Percentiles rank a stretch among this genome's conserved stretches.
Evolutionary conservation across 2,888 invertebrate genomes (phyloP).

Genomic region (Thysanoteuthis rhombus): DNA sequence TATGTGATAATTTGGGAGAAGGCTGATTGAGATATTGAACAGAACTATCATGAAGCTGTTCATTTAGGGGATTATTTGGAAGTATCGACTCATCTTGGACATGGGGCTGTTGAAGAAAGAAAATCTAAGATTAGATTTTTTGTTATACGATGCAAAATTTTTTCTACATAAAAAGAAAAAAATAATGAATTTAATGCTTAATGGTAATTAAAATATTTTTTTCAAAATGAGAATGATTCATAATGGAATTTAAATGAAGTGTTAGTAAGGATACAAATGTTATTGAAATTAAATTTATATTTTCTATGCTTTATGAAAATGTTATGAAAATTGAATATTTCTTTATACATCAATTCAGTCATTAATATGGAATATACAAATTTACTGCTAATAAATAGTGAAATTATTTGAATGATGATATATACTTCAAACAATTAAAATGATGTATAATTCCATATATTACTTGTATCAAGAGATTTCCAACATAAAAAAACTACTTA

Average conservation of each 20-base stretch:
- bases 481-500: not conserved
- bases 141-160: not conserved
- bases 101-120: not conserved
- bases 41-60: not conserved
- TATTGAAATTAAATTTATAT: not conserved
- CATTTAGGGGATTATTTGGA: not conserved
- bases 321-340: not conserved
- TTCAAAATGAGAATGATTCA: not conserved
- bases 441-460: not conserved
- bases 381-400: not conserved
- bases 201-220: not conserved
- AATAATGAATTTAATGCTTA: not conserved
- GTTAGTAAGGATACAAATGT: not conserved
- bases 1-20: not conserved
- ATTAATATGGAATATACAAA: not conserved
- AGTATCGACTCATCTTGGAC: not conserved
- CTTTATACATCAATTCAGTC: not conserved
- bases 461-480: not conserved
- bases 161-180: not conserved
- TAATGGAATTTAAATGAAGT: not conserved
- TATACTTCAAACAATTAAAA: not conserved
- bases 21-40: slow-evolving; percentile 12
- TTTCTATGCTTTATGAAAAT: not conserved
- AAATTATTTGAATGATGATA: not conserved
- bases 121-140: not conserved